These are phyloP conservation scores for Catostomus latipinnis DNA, from an alignment of 2,797 vertebrate species.

Conservation along the genomic window DNA sequence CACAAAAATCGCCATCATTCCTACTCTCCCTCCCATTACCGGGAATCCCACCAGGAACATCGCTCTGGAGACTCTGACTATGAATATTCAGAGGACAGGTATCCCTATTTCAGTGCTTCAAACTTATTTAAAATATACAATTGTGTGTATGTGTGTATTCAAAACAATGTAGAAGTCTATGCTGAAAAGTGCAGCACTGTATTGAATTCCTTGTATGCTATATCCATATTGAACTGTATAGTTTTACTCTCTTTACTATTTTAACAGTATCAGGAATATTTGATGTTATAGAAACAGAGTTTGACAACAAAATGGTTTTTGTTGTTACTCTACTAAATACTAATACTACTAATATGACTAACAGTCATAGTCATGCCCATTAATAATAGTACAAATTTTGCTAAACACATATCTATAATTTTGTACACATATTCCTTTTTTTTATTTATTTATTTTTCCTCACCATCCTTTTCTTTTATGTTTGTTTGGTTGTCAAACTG, in stretches of 20 bases:
- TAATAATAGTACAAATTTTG: slow-evolving; percentile 60
- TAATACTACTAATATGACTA: slow-evolving; percentile 60
- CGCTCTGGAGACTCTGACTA: slow-evolving; percentile 91
- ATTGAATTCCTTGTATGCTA: background rate
- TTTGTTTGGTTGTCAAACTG: slow-evolving; percentile 74
- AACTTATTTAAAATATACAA: background rate
- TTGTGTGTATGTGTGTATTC: background rate
- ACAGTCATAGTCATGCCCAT: slow-evolving; percentile 59
- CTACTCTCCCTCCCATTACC: slow-evolving; percentile 91
- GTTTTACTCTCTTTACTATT: background rate
- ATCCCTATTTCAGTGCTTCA: slow-evolving; percentile 53
- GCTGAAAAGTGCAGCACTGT: background rate
- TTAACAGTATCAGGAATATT: slow-evolving; percentile 3
- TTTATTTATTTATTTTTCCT: slow-evolving; percentile 68
- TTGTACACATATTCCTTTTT: slow-evolving; percentile 18
- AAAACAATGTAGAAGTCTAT: slow-evolving; percentile 4
- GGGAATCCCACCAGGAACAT: slow-evolving; percentile 86
- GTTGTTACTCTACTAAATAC: slow-evolving; percentile 73
- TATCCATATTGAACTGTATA: background rate
- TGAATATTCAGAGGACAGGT: slow-evolving; percentile 99
- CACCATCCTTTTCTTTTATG: slow-evolving; percentile 76
- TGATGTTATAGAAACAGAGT: slow-evolving; percentile 12
- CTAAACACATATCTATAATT: slow-evolving; percentile 60
- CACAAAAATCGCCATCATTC: slow-evolving; percentile 91
- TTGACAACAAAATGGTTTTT: slow-evolving; percentile 52